Evolutionary conservation across 1,140 invertebrate species (phyloP), one percentile per base, ranked within the genome.

Genomic region (Nymphalis io): DNA sequence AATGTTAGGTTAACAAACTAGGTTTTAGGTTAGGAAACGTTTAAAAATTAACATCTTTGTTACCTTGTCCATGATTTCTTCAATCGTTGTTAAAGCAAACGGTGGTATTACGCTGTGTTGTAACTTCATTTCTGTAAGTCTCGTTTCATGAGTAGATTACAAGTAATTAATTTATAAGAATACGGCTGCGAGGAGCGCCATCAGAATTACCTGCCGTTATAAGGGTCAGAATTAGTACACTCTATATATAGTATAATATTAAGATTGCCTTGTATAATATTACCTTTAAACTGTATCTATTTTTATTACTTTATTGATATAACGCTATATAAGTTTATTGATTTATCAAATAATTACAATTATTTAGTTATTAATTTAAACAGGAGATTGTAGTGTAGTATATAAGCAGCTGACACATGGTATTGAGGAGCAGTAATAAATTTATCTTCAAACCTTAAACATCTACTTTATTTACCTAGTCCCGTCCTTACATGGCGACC

Each of bases 101-200:
- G 63, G 70, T 59, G 80, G 81, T 78, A 71, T 84, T 82, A 79
- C 74, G 77, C 72, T 69, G 79, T 79, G 82, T 81, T 80, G 87
- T 88, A 89, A 88, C 88, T 90, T 86, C 85, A 87, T 89, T 86
- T 83, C 81, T 75, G 78, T 90, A 89, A 90, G 85, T 83, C 88
- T 83, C 85, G 81, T 85, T 88, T 82, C 85, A 88, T 87, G 88
- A 88, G 88, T 88, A 90, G 88, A 89, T 90, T 90, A 89, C 85
- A 85, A 85, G 85, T 90, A 90, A 89, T 90, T 90, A 90, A 90
- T 90, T 90, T 90, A 90, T 90, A 90, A 90, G 88, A 90, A 87
- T 87, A 90, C 85, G 82, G 85, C 80, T 74, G 70, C 75, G 70
- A 80, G 79, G 75, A 79, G 71, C 76, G 69, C 74, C 76, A 78